A percentile compares a stretch with the other conserved stretches of the same genome.
These are phyloP conservation scores for Amphiura filiformis DNA, from an alignment of 35 echinoderm and acorn worm genomes.

Conservation along the genomic window DNA sequence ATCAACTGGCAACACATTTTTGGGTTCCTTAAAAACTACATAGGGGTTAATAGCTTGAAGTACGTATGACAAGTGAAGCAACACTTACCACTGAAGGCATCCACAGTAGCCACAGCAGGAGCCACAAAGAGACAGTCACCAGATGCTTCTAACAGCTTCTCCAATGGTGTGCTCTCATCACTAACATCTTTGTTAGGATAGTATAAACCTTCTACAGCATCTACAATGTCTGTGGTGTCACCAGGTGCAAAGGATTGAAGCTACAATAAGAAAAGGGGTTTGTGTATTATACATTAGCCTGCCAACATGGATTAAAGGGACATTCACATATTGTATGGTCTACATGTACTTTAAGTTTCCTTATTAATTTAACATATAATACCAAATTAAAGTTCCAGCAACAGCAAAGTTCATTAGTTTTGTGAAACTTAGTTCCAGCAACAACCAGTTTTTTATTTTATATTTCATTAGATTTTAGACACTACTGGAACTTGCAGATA, in stretches of 20 bases:
- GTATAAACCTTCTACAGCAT: slow-evolving; percentile 16
- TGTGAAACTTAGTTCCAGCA: too few relatives aligned
- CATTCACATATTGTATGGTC: not conserved
- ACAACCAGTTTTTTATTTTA: too few relatives aligned
- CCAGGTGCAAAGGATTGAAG: not conserved
- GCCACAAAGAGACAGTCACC: slow-evolving; percentile 61
- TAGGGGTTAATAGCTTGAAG: not conserved
- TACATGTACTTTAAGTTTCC: not conserved
- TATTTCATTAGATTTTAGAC: too few relatives aligned
- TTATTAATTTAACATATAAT: too few relatives aligned
- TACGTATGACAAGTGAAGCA: not conserved
- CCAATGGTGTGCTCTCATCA: slow-evolving; percentile 38
- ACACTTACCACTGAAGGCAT: slow-evolving; percentile 29
- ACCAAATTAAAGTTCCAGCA: too few relatives aligned
- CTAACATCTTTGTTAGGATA: slow-evolving; percentile 12
- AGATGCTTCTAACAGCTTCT: slow-evolving; percentile 41
- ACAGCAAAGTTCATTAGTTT: too few relatives aligned
- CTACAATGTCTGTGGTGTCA: not conserved
- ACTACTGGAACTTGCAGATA: too few relatives aligned
- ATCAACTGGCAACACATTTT: too few relatives aligned
- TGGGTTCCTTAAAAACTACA: too few relatives aligned
- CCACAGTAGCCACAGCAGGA: slow-evolving; percentile 54
- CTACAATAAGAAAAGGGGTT: slow-evolving; percentile 30
- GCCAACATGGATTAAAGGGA: not conserved
- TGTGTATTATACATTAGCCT: not conserved